Conservation (phyloP, 2,113 vertebrate species). For the Microtus richardsoni region DNA sequence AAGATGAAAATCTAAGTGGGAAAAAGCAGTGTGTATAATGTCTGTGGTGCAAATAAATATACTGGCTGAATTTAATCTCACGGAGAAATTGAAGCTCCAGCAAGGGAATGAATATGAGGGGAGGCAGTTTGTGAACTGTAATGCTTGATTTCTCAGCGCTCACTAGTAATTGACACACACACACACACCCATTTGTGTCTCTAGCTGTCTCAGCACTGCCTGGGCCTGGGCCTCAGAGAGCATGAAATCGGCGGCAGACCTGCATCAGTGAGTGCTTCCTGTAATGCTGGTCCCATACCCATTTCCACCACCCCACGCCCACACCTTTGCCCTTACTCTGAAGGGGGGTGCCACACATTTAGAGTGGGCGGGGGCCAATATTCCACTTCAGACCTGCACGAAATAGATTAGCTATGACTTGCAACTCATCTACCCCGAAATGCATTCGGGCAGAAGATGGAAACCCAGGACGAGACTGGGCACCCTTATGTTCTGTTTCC, state of each 20-base stretch:
- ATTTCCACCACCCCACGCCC: background rate
- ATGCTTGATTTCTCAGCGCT: conserved; percentile 19
- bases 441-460: conserved; percentile 62
- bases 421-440: conserved; percentile 61
- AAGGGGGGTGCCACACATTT: conserved; percentile 31
- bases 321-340: conserved; percentile 31
- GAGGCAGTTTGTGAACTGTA: rapidly evolving
- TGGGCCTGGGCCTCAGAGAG: conserved; percentile 92
- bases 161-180: background rate
- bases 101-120: background rate
- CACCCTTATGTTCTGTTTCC: conserved; percentile 74
- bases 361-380: conserved; percentile 16
- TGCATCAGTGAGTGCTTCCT: conserved; percentile 87
- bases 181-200: background rate
- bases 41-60: background rate
- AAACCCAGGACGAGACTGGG: conserved; percentile 58
- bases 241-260: conserved; percentile 91
- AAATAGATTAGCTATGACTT: conserved; percentile 28
- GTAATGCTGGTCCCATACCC: background rate
- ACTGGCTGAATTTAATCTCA: background rate
- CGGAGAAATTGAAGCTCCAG: conserved; percentile 35
- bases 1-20: conserved; percentile 49
- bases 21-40: background rate
- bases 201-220: conserved; percentile 88
- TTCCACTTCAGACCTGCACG: conserved; percentile 50